phyloP scores from a whole-genome alignment of 2,888 invertebrate species.

The Rhingia rostrata region DNA sequence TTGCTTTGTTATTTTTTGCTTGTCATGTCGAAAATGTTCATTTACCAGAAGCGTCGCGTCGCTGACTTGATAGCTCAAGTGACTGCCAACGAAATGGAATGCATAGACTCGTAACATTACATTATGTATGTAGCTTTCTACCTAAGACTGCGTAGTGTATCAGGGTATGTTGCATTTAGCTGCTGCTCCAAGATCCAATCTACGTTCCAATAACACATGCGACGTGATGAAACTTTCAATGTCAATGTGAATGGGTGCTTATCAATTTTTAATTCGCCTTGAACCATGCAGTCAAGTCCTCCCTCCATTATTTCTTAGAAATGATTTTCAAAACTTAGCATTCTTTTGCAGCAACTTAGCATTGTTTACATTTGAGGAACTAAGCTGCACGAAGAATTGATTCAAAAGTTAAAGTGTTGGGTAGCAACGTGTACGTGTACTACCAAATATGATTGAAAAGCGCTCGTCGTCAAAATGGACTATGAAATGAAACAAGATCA shows the following conservation, averaged over 20 bases:
- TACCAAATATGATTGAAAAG: too few species aligned
- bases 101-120: conserved; percentile 7
- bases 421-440: too few species aligned
- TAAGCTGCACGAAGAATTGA: too few species aligned
- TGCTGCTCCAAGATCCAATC: conserved; percentile 33
- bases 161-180: conserved; percentile 14
- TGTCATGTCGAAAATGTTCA: conserved; percentile 19
- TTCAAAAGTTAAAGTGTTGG: too few species aligned
- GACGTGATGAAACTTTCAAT: conserved; percentile 46
- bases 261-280: conserved; percentile 46
- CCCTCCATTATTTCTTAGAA: background rate
- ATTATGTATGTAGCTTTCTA: too few species aligned
- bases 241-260: conserved; percentile 22
- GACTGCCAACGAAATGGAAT: background rate
- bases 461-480: too few species aligned
- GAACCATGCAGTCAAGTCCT: conserved; percentile 7
- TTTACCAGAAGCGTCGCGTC: conserved; percentile 12
- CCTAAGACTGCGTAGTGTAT: conserved; percentile 31
- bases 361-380: too few species aligned
- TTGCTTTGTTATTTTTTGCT: background rate
- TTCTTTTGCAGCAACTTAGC: too few species aligned
- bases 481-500: too few species aligned
- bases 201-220: conserved; percentile 33
- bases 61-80: conserved; percentile 28
- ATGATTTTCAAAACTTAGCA: too few species aligned